Percentiles rank a stretch among this genome's conserved stretches.
These are phyloP conservation scores for Loxodonta africana DNA, from an alignment of 2,113 vertebrate genomes.

Conservation along the genomic window DNA sequence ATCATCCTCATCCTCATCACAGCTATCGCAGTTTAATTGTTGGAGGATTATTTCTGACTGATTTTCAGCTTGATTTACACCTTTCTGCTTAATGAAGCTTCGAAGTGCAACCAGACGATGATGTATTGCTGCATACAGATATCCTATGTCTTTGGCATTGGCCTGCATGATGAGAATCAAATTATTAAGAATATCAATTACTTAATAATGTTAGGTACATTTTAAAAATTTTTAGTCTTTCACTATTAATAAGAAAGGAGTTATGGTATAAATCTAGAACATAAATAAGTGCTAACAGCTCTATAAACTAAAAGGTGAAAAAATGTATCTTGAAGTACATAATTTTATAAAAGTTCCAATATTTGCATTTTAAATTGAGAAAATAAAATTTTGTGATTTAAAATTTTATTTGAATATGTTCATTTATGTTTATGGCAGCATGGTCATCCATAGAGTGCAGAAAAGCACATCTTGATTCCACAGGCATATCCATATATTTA, in stretches of 20 bases:
- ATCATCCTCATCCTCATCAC: conserved; percentile 86
- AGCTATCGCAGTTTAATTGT: conserved; percentile 84
- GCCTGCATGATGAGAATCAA: conserved; percentile 83
- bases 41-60: conserved; percentile 79
- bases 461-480: background rate
- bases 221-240: conserved; percentile 55
- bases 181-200: conserved; percentile 30
- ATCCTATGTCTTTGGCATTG: conserved; percentile 88
- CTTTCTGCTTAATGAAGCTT: conserved; percentile 81
- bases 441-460: too few relatives aligned
- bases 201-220: background rate
- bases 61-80: conserved; percentile 60
- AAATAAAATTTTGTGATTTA: conserved; percentile 48
- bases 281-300: conserved; percentile 19
- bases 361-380: conserved; percentile 11
- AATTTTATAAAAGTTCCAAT: background rate
- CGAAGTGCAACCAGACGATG: conserved; percentile 91
- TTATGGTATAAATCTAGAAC: background rate
- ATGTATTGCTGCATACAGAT: conserved; percentile 90
- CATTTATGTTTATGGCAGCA: background rate
- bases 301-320: background rate
- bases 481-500: background rate
- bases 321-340: background rate
- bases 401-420: conserved; percentile 40
- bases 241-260: conserved; percentile 51